Evolutionary conservation across 2,888 invertebrate genomes (phyloP), one percentile per base, ranked within the genome.

Genomic region (Dynastes grantii): DNA sequence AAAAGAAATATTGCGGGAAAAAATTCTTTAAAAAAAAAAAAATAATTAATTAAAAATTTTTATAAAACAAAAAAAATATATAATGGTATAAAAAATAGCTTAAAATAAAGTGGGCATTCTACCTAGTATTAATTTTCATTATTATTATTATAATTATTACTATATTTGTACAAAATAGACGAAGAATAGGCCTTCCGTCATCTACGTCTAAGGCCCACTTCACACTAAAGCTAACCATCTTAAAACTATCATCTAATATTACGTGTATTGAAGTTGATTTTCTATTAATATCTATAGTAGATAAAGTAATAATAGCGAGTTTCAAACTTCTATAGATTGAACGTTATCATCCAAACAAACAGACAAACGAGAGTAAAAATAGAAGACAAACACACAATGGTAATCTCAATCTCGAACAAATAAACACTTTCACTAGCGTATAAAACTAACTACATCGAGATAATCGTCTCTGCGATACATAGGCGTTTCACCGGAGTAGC

Each of bases 11-110:
- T 55, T 13, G 16, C 32, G n/a, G n/a, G n/a, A n/a, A n/a, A n/a
- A n/a, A n/a, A n/a, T n/a, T n/a, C n/a, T n/a, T n/a, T n/a, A n/a
- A n/a, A n/a, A n/a, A n/a, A n/a, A n/a, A n/a, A n/a, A n/a, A n/a
- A n/a, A n/a, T n/a, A n/a, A n/a, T n/a, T n/a, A n/a, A n/a, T n/a
- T n/a, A n/a, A n/a, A n/a, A n/a, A n/a, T n/a, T n/a, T n/a, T n/a
- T n/a, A 75, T 11, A 75, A 75, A 61, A 61, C 37, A 61, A 61
- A 73, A 55, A 51, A 51, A 51, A 53, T n/a, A 53, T 9, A 55
- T 55, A 73, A 61, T 22, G 37, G 61, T 40, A 75, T 58, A 75
- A 75, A 75, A 75, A 61, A 68, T 68, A 68, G 68, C 49, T 29
- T 13, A 51, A 51, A 51, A 63, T 9, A 63, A 63, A 32, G 27